phyloP scores from a whole-genome alignment of 2,888 invertebrate genomes.

The Pollenia labialis region DNA sequence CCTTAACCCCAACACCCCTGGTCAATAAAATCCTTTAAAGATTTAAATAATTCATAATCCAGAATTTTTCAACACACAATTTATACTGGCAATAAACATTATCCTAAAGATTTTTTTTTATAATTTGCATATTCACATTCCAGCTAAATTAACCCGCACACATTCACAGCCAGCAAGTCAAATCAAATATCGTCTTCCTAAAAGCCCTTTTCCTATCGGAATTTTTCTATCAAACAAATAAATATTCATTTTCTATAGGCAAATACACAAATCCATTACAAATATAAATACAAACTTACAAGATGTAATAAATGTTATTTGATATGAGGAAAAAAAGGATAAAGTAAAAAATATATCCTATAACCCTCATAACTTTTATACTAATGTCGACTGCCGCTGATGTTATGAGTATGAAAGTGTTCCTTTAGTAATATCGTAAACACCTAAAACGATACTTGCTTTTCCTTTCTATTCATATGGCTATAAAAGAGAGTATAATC shows the following conservation, averaged over 20 bases:
- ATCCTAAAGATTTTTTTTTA: slow-evolving; percentile 15
- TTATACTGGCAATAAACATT: slow-evolving; percentile 49
- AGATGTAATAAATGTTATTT: slow-evolving; percentile 53
- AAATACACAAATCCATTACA: slow-evolving; percentile 59
- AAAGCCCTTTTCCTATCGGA: too few species aligned
- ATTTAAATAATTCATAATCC: slow-evolving; percentile 10
- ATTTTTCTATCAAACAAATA: not conserved
- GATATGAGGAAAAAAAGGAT: not conserved
- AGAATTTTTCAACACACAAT: not conserved
- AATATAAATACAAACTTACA: slow-evolving; percentile 24
- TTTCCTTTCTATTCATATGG: not conserved
- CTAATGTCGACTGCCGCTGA: slow-evolving; percentile 31
- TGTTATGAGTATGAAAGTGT: slow-evolving; percentile 29
- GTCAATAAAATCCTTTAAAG: too few species aligned
- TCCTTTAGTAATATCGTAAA: slow-evolving; percentile 25
- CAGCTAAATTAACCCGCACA: slow-evolving; percentile 5
- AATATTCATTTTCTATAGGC: slow-evolving; percentile 17
- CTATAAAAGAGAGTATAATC: not conserved
- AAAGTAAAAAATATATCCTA: not conserved
- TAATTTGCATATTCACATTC: slow-evolving; percentile 46
- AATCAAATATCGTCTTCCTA: too few species aligned
- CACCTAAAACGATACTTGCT: slow-evolving; percentile 34
- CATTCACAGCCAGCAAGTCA: not conserved
- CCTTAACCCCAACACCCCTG: too few species aligned
- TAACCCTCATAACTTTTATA: slow-evolving; percentile 54